These are phyloP conservation scores for Ormia ochracea DNA, from an alignment of 2,888 invertebrate species.

Conservation along the genomic window DNA sequence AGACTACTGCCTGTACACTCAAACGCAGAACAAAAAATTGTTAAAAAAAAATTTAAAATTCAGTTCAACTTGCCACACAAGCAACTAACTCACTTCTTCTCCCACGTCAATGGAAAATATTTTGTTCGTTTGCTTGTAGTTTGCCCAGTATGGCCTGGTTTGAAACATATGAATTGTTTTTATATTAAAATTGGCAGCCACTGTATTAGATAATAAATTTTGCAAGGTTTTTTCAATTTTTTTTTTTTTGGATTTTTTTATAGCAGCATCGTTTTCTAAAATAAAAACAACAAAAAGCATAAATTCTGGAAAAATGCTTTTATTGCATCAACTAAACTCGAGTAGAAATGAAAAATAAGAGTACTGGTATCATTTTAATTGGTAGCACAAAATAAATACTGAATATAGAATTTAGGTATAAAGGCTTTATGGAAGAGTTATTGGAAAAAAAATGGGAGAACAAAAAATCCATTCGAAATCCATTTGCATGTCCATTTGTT, in stretches of 20 bases:
- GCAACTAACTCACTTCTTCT: not conserved
- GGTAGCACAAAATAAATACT: not conserved
- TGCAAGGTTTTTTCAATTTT: not conserved
- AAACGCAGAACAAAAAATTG: not conserved
- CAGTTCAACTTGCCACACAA: not conserved
- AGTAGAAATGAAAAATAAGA: not conserved
- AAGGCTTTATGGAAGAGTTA: slow-evolving; percentile 9
- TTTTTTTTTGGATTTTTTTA: not conserved
- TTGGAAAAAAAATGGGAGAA: not conserved
- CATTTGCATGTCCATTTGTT: not conserved
- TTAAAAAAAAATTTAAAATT: not conserved
- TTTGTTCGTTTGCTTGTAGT: not conserved
- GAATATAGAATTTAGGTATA: not conserved
- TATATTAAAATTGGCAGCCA: slow-evolving; percentile 25
- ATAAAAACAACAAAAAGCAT: too few species aligned
- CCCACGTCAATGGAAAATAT: not conserved
- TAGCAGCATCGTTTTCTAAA: not conserved
- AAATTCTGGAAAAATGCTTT: not conserved
- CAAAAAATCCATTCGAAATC: not conserved
- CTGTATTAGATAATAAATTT: slow-evolving; percentile 47
- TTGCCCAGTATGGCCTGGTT: not conserved
- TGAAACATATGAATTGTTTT: slow-evolving; percentile 27
- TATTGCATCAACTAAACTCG: not conserved
- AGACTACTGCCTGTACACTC: not conserved
- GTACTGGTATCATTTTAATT: not conserved